Evolutionary conservation across 1,140 invertebrate species (phyloP).

Genomic region (Temnothorax curvispinosus): DNA sequence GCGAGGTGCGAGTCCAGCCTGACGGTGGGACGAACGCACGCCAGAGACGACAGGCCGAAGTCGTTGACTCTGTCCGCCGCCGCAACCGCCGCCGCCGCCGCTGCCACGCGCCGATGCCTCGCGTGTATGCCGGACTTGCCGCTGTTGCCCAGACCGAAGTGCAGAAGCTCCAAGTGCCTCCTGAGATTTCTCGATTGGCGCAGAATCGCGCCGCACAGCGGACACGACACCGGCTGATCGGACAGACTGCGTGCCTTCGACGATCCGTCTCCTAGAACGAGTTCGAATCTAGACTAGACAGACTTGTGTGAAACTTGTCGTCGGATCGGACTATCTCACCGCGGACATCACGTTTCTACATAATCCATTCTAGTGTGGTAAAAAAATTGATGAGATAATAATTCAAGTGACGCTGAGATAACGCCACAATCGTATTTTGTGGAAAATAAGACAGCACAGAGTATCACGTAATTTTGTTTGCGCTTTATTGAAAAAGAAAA

Average conservation of each 20-base stretch:
- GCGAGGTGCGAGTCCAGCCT: constrained; percentile 70
- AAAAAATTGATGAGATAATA: not conserved
- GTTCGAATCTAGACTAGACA: constrained; percentile 65
- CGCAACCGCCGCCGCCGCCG: constrained; percentile 26
- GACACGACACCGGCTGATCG: constrained; percentile 83
- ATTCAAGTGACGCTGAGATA: not conserved
- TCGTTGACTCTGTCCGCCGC: constrained; percentile 54
- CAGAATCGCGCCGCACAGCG: constrained; percentile 83
- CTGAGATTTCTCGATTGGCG: constrained; percentile 83
- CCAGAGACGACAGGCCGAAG: constrained; percentile 65
- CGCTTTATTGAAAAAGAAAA: constrained; percentile 41
- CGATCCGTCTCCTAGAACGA: constrained; percentile 78
- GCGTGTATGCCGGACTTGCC: constrained; percentile 70
- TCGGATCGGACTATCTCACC: not conserved
- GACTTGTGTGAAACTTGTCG: not conserved
- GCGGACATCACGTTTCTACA: not conserved
- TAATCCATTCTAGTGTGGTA: not conserved
- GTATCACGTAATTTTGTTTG: constrained; percentile 35
- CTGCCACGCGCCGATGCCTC: constrained; percentile 65
- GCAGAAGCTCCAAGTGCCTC: constrained; percentile 83
- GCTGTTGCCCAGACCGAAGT: constrained; percentile 80
- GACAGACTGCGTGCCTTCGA: constrained; percentile 79
- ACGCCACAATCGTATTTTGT: not conserved
- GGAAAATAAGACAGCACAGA: not conserved
- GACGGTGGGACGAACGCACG: constrained; percentile 59